Evolutionary conservation across 2,797 vertebrate species (phyloP).

Genomic region (Crypturellus tataupa): DNA sequence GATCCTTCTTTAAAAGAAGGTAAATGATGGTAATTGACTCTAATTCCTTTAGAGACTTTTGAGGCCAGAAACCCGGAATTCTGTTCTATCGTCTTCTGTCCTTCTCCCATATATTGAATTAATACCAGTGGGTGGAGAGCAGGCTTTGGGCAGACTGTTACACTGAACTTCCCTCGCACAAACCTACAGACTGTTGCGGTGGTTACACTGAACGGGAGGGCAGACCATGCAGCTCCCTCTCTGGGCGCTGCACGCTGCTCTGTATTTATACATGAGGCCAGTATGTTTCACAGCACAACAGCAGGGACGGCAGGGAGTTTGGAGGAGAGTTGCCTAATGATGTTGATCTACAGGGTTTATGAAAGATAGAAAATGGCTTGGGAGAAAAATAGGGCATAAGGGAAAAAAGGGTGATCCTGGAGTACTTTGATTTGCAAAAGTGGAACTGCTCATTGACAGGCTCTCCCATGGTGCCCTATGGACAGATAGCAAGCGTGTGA

Average conservation of each 20-base stretch:
- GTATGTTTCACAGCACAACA: neutral
- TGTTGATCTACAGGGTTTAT: slow-evolving; percentile 7
- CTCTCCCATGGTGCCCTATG: neutral
- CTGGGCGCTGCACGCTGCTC: neutral
- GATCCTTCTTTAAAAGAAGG: neutral
- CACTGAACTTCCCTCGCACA: fast-evolving
- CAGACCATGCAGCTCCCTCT: neutral
- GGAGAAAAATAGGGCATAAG: neutral
- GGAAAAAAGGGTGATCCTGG: neutral
- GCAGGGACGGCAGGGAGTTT: neutral
- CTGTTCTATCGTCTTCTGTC: neutral
- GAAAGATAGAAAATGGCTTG: neutral
- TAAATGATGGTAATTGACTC: neutral
- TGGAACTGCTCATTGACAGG: neutral
- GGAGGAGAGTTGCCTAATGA: neutral
- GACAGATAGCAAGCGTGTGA: neutral
- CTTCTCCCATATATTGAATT: neutral
- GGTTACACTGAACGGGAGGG: neutral
- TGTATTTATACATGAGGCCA: neutral
- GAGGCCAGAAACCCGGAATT: neutral
- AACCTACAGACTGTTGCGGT: neutral
- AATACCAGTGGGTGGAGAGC: neutral
- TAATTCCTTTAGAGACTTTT: neutral
- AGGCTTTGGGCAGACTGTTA: neutral
- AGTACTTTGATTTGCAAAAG: slow-evolving; percentile 17